A percentile compares a stretch with the other conserved stretches of the same genome.
Evolutionary conservation across 2,113 vertebrate species (phyloP).

Genomic region (Anolis sagrei): DNA sequence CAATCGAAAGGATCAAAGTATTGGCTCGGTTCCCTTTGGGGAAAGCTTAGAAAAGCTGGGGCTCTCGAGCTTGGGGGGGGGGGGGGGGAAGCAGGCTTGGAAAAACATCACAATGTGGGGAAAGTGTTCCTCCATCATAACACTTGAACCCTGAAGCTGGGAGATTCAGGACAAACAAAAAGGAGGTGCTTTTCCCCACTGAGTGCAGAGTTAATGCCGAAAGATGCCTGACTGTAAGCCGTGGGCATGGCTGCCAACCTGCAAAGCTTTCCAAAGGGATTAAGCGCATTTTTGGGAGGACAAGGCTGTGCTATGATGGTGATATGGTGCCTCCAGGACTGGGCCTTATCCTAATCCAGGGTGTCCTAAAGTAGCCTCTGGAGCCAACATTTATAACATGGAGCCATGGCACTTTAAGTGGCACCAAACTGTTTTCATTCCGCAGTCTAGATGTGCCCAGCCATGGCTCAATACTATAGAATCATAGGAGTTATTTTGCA

Average conservation of each 20-base stretch:
- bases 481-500: too few relatives aligned
- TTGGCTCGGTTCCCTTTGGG: background rate
- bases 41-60: background rate
- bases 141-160: background rate
- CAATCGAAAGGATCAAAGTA: background rate
- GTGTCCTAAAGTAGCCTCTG: too few relatives aligned
- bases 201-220: background rate
- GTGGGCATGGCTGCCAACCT: background rate
- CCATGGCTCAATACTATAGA: too few relatives aligned
- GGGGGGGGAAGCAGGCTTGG: background rate
- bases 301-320: background rate
- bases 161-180: background rate
- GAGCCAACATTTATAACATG: too few relatives aligned
- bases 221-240: background rate
- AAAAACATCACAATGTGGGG: background rate
- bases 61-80: background rate
- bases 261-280: background rate
- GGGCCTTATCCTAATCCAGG: background rate
- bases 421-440: too few relatives aligned
- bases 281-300: background rate
- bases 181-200: background rate
- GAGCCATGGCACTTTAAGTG: too few relatives aligned
- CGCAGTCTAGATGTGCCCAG: too few relatives aligned
- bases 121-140: background rate
- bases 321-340: background rate